Evolutionary conservation across 2,888 invertebrate genomes (phyloP).

Genomic region (Plusia festucae): DNA sequence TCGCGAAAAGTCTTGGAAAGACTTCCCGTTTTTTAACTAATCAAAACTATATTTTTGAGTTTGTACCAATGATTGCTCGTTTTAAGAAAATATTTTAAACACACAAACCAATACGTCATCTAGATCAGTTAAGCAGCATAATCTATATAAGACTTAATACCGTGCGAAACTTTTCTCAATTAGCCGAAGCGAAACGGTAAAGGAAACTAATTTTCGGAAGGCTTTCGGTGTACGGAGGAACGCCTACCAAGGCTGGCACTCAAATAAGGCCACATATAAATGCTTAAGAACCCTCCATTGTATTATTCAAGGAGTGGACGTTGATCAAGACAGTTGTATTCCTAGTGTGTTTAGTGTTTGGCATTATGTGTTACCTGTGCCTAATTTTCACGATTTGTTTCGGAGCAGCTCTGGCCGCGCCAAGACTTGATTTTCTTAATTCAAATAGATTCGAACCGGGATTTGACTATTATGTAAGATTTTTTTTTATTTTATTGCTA

Average conservation of each 20-base stretch:
- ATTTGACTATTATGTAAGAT: slow-evolving; percentile 91
- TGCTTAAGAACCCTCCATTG: slow-evolving; percentile 80
- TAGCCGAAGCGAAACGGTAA: slow-evolving; percentile 63
- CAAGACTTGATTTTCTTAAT: slow-evolving; percentile 67
- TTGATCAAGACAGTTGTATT: slow-evolving; percentile 71
- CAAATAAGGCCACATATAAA: slow-evolving; percentile 88
- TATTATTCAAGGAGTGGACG: slow-evolving; percentile 78
- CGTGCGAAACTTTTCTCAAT: slow-evolving; percentile 87
- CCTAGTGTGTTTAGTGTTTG: slow-evolving; percentile 52
- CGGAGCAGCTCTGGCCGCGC: slow-evolving; percentile 68
- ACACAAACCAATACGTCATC: slow-evolving; percentile 63
- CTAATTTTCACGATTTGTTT: slow-evolving; percentile 69
- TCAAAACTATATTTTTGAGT: background rate
- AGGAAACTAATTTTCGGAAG: slow-evolving; percentile 86
- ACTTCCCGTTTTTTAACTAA: background rate
- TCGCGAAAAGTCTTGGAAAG: background rate
- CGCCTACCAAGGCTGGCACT: slow-evolving; percentile 77
- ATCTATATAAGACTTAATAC: slow-evolving; percentile 71
- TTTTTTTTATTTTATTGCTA: slow-evolving; percentile 15
- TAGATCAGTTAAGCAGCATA: slow-evolving; percentile 66
- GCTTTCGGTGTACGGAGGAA: slow-evolving; percentile 50
- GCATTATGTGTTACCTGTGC: slow-evolving; percentile 74
- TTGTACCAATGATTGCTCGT: slow-evolving; percentile 7
- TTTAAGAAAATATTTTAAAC: slow-evolving; percentile 22
- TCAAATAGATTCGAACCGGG: slow-evolving; percentile 81